Evolutionary conservation across 1,140 invertebrate species (phyloP).

Genomic region (Kradibia gibbosae): DNA sequence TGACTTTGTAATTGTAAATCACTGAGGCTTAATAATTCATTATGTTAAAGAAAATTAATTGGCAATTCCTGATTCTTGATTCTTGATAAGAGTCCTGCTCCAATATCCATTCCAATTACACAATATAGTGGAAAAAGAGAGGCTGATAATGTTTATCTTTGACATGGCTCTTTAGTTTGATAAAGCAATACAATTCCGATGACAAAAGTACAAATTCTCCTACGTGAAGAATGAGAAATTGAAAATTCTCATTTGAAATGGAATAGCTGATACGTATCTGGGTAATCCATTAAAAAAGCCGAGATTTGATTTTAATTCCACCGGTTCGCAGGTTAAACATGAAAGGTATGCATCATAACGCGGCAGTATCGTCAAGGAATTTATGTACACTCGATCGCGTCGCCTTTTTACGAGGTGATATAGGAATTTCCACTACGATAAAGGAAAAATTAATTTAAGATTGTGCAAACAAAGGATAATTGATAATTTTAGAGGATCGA

Average conservation of each 20-base stretch:
- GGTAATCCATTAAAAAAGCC: background rate
- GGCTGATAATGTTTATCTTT: too few relatives aligned
- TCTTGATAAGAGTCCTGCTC: background rate
- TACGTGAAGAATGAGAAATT: background rate
- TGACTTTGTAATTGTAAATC: background rate
- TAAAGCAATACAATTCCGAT: background rate
- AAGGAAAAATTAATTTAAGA: background rate
- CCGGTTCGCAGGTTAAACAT: background rate
- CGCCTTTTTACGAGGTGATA: background rate
- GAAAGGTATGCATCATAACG: background rate
- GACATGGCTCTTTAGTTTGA: too few relatives aligned
- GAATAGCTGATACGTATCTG: background rate
- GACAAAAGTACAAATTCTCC: background rate
- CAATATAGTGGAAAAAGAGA: background rate
- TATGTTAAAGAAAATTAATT: background rate
- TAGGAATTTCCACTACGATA: background rate
- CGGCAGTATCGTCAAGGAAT: background rate
- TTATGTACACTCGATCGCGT: background rate
- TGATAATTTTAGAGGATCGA: conserved; percentile 18
- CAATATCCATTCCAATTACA: background rate
- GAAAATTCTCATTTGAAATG: background rate
- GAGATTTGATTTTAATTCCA: conserved; percentile 8
- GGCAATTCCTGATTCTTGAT: too few relatives aligned
- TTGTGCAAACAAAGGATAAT: conserved; percentile 2
- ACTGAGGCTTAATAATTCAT: background rate